Percentiles rank a stretch among this genome's conserved stretches.
Conservation (phyloP, 2,113 vertebrate genomes). For the Malurus melanocephalus region DNA sequence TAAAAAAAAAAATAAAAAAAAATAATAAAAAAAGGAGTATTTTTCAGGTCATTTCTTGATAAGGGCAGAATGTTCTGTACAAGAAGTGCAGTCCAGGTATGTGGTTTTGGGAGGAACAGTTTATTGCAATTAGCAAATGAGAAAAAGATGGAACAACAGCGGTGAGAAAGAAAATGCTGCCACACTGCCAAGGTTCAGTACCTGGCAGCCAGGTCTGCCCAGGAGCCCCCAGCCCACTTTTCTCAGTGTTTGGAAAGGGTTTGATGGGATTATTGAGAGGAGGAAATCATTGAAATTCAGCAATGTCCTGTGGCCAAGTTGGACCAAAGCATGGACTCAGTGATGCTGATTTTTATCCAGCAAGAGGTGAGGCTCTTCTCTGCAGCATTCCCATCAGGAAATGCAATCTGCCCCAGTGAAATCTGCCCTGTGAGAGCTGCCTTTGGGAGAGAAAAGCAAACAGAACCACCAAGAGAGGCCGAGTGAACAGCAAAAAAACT, state of each 20-base stretch:
- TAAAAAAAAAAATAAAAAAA: too few relatives aligned
- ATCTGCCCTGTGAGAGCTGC: background rate
- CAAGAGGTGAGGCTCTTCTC: background rate
- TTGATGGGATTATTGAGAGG: background rate
- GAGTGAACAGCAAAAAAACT: background rate
- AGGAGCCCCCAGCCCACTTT: background rate
- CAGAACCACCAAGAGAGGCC: background rate
- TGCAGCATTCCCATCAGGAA: background rate
- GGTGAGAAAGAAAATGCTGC: background rate
- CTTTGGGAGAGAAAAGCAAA: background rate
- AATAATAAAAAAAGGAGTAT: background rate
- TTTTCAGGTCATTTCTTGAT: background rate
- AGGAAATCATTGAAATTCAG: background rate
- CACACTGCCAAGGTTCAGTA: background rate
- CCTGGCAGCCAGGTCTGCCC: background rate
- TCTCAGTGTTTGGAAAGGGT: background rate
- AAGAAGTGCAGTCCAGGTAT: background rate
- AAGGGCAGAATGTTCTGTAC: background rate
- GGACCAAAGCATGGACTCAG: rapidly evolving
- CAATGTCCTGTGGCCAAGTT: background rate
- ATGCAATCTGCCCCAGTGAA: background rate
- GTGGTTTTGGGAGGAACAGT: background rate
- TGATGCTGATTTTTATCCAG: background rate
- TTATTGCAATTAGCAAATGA: background rate
- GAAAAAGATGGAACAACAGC: background rate